Percentiles rank a stretch among this genome's conserved stretches.
Conservation (phyloP, 1,140 invertebrate species). For the Akabosia matsudoensis region DNA sequence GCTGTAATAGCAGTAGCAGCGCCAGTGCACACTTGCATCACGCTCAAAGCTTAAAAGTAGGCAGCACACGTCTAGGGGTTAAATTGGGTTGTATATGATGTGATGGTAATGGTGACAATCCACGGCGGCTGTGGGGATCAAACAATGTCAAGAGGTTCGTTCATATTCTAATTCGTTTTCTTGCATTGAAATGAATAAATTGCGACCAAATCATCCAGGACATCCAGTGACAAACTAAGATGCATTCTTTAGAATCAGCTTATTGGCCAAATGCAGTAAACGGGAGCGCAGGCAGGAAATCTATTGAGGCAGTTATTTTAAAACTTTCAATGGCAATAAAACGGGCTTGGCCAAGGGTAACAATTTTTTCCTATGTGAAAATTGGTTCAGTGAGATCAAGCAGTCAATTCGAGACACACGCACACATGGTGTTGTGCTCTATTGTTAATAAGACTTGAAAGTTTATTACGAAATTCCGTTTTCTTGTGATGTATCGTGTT, state of each 20-base stretch:
- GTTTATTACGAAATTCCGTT: too few relatives aligned
- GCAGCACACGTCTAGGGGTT: not conserved
- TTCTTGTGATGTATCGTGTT: too few relatives aligned
- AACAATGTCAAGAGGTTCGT: constrained; percentile 21
- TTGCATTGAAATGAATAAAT: constrained; percentile 14
- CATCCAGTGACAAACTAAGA: not conserved
- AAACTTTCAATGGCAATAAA: too few relatives aligned
- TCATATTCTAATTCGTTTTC: not conserved
- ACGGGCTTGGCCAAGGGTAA: too few relatives aligned
- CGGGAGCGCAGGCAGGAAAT: too few relatives aligned
- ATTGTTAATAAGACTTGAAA: too few relatives aligned
- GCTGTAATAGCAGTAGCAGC: not conserved
- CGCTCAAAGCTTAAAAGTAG: not conserved
- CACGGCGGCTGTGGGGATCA: constrained; percentile 3
- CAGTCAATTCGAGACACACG: constrained; percentile 3
- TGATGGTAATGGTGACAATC: constrained; percentile 5
- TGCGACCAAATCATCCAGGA: constrained; percentile 8
- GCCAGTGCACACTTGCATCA: not conserved
- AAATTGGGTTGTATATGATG: not conserved
- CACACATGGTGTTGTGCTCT: too few relatives aligned
- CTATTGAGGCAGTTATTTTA: too few relatives aligned
- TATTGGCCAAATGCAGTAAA: too few relatives aligned
- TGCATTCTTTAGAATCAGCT: too few relatives aligned
- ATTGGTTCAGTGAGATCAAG: too few relatives aligned
- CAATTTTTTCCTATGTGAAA: too few relatives aligned